Evolutionary conservation across 2,113 vertebrate species (phyloP).

Genomic region (Neotoma lepida): DNA sequence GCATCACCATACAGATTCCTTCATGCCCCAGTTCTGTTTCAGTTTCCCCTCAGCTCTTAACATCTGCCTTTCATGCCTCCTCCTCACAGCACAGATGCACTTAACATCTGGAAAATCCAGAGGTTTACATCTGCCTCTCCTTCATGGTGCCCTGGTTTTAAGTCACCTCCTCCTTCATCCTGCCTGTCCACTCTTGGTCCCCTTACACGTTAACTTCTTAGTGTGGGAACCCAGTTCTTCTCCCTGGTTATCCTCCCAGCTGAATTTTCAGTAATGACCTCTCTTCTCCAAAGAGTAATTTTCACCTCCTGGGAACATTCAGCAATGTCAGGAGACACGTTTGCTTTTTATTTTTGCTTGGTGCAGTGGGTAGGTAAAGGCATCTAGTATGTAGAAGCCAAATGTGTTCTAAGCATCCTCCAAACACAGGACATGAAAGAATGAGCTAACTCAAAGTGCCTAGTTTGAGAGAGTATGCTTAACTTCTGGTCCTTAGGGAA

Average conservation of each 20-base stretch:
- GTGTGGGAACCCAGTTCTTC: not conserved
- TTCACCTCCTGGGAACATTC: not conserved
- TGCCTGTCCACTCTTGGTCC: not conserved
- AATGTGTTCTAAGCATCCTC: not conserved
- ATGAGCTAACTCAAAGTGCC: not conserved
- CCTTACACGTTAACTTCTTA: not conserved
- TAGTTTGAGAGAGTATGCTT: not conserved
- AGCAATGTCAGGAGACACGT: not conserved
- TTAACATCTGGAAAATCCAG: not conserved
- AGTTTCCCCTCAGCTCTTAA: rapidly evolving
- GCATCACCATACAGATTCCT: not conserved
- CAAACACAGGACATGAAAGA: not conserved
- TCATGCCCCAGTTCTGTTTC: not conserved
- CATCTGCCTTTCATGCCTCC: not conserved
- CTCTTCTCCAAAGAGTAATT: not conserved
- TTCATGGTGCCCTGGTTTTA: not conserved
- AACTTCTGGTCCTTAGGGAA: not conserved
- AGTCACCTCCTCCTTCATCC: not conserved
- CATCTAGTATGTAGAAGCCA: not conserved
- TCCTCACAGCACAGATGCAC: not conserved
- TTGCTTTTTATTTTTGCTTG: not conserved
- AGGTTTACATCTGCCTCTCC: not conserved
- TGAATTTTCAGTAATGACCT: not conserved
- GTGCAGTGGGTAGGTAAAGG: not conserved
- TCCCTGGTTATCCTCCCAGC: not conserved